Conservation (phyloP, 2,113 vertebrate species). For the Oenanthe melanoleuca region DNA sequence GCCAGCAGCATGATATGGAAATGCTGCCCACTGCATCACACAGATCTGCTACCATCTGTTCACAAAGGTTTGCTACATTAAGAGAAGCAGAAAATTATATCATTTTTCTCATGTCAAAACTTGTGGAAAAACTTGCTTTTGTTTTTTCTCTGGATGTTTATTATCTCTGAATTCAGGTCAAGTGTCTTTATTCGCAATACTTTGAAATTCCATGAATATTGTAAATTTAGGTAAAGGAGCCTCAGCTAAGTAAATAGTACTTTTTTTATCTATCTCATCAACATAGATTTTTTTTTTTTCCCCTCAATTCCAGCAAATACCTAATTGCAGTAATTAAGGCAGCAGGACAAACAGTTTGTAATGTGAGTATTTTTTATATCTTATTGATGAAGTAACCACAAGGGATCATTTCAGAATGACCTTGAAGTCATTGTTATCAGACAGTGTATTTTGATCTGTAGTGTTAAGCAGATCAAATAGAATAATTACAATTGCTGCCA, state of each 20-base stretch:
- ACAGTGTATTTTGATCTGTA: not conserved
- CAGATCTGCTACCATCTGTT: slow-evolving; percentile 56
- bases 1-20: slow-evolving; percentile 37
- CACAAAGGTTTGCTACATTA: not conserved
- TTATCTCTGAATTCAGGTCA: not conserved
- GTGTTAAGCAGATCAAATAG: not conserved
- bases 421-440: not conserved
- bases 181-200: not conserved
- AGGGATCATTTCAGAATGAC: not conserved
- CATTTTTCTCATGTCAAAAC: not conserved
- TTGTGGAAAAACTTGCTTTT: not conserved
- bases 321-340: not conserved
- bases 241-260: not conserved
- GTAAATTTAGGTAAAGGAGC: not conserved
- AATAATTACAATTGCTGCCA: not conserved
- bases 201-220: not conserved
- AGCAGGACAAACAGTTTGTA: not conserved
- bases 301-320: not conserved
- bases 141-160: not conserved
- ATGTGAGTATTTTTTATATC: not conserved
- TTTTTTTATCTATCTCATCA: not conserved
- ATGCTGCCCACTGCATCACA: slow-evolving; percentile 51
- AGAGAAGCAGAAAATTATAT: not conserved
- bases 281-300: not conserved
- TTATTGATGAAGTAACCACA: not conserved